Evolutionary conservation across 2,797 vertebrate species (phyloP).

Genomic region (Halcyon chelicuti): DNA sequence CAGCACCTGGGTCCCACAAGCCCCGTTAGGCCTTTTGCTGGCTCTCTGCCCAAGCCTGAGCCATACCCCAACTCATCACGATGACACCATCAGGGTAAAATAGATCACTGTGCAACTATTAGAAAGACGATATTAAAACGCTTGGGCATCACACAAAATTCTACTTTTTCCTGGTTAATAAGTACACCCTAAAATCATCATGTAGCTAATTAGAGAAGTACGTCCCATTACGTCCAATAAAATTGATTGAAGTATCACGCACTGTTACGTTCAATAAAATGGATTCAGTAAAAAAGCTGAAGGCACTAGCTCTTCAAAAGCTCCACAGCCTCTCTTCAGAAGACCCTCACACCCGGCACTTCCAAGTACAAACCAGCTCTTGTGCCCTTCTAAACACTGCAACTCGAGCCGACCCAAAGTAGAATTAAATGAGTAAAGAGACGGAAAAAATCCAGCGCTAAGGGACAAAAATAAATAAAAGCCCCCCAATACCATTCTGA

Average conservation of each 20-base stretch:
- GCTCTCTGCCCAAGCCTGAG: neutral
- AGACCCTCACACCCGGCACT: neutral
- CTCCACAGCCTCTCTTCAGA: neutral
- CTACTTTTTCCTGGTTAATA: neutral
- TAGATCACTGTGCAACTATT: neutral
- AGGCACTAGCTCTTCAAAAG: neutral
- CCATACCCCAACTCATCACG: neutral
- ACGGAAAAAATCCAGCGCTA: neutral
- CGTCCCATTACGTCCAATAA: neutral
- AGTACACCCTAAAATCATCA: neutral
- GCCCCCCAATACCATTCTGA: neutral
- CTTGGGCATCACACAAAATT: neutral
- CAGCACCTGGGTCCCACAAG: neutral
- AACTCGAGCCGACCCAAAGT: neutral
- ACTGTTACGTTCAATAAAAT: neutral
- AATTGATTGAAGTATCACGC: neutral
- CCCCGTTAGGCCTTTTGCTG: neutral
- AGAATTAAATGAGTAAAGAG: neutral
- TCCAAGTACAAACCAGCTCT: neutral
- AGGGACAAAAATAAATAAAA: no score
- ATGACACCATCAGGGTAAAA: neutral
- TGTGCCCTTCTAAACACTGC: neutral
- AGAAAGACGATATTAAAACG: neutral
- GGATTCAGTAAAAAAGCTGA: neutral
- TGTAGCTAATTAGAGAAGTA: neutral